These are phyloP conservation scores for Ciconia stormi DNA, from an alignment of 2,113 vertebrate genomes.

Conservation along the genomic window DNA sequence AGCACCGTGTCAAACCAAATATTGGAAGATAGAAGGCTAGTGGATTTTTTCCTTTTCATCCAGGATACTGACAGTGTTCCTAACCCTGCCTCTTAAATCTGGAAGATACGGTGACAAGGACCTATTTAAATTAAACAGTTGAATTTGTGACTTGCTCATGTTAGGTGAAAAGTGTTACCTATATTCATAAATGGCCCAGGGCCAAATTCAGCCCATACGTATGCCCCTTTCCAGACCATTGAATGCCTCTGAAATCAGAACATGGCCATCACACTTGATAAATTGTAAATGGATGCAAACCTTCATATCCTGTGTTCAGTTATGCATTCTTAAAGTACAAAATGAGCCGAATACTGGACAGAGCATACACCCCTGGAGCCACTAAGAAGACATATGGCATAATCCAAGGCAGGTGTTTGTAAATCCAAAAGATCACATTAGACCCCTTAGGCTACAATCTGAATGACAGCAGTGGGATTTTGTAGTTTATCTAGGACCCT, in stretches of 20 bases:
- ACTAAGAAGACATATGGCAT: conserved; percentile 58
- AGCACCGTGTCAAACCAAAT: conserved; percentile 30
- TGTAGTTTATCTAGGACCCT: conserved; percentile 48
- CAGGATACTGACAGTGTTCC: conserved; percentile 33
- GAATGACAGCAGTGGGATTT: conserved; percentile 68
- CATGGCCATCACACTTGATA: conserved; percentile 62
- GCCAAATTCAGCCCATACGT: conserved; percentile 52
- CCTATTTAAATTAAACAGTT: conserved; percentile 54
- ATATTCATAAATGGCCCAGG: conserved; percentile 58
- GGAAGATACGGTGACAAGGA: conserved; percentile 17
- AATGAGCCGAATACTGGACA: conserved; percentile 29
- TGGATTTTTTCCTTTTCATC: conserved; percentile 33
- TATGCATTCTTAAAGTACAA: conserved; percentile 37
- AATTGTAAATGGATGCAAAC: conserved; percentile 51
- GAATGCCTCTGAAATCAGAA: conserved; percentile 55
- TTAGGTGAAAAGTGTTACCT: conserved; percentile 48
- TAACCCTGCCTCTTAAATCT: conserved; percentile 37
- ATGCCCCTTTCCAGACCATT: conserved; percentile 45
- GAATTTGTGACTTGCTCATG: conserved; percentile 40
- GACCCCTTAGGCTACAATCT: conserved; percentile 63
- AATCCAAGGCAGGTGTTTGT: conserved; percentile 65
- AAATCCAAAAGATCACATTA: conserved; percentile 68
- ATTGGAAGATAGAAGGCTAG: not conserved
- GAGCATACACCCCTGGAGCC: conserved; percentile 40
- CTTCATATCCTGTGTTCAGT: conserved; percentile 42